Evolutionary conservation across 2,797 vertebrate species (phyloP).

Genomic region (Chrysocyon brachyurus): DNA sequence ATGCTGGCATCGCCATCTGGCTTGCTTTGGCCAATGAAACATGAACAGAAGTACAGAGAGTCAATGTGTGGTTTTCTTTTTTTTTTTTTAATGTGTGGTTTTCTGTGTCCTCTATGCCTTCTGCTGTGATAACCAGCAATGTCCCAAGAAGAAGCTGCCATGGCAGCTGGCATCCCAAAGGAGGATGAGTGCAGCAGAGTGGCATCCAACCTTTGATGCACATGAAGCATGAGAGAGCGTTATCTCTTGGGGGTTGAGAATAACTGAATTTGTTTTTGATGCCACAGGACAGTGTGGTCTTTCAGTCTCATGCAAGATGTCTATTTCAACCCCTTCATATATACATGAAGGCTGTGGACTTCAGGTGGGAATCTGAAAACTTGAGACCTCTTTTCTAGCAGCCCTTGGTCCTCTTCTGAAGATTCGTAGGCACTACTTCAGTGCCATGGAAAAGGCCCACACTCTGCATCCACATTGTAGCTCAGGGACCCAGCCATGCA

Average conservation of each 20-base stretch:
- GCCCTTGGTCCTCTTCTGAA: background rate
- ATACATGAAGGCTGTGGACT: background rate
- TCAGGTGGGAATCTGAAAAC: background rate
- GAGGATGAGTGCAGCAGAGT: background rate
- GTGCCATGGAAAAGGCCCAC: background rate
- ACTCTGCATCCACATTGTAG: fast-evolving
- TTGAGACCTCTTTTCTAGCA: background rate
- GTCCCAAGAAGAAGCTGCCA: background rate
- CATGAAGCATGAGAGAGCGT: background rate
- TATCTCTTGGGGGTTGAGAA: background rate
- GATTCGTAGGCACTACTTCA: fast-evolving
- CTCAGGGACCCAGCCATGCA: background rate
- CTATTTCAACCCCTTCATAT: background rate
- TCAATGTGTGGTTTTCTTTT: background rate
- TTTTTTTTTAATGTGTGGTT: background rate
- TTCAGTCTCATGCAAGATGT: background rate
- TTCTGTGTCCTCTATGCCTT: background rate
- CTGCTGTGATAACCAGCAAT: background rate
- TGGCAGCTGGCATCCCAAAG: background rate
- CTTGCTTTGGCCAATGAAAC: background rate
- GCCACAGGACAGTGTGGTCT: background rate
- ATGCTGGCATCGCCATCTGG: no score
- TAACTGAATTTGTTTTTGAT: background rate
- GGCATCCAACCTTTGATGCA: background rate
- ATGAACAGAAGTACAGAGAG: background rate